A percentile compares a stretch with the other conserved stretches of the same genome.
Conservation (phyloP, 2,888 invertebrate genomes). For the Ophioninae sp. region DNA sequence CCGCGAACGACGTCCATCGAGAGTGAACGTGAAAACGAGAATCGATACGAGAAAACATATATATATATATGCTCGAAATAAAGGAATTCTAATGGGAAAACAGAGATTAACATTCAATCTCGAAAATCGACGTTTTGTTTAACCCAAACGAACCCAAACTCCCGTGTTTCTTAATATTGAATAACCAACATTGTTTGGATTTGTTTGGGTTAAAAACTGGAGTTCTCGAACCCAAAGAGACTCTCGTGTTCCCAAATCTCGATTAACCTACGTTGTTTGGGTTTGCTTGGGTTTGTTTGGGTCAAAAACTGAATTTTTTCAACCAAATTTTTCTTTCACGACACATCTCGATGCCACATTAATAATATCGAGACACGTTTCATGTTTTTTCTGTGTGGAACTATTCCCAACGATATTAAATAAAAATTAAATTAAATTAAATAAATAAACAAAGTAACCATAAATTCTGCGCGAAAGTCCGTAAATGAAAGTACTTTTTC, state of each 20-base stretch:
- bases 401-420: not conserved
- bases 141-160: not conserved
- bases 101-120: constrained; percentile 18
- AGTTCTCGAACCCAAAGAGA: not conserved
- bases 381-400: not conserved
- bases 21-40: constrained; percentile 50
- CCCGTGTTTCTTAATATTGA: not conserved
- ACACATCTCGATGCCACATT: constrained; percentile 6
- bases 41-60: constrained; percentile 30
- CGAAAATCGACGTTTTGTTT: not conserved
- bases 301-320: too few relatives aligned
- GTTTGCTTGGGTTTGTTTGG: too few relatives aligned
- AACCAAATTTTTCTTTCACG: not conserved
- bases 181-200: too few relatives aligned
- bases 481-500: not conserved
- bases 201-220: too few relatives aligned
- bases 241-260: not conserved
- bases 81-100: not conserved
- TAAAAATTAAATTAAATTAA: not conserved
- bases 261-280: too few relatives aligned
- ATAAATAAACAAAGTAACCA: not conserved
- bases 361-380: not conserved
- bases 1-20: constrained; percentile 51
- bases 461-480: not conserved
- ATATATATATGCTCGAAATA: not conserved